Percentiles rank a stretch among this genome's conserved stretches.
phyloP scores from a whole-genome alignment of 2,113 vertebrate genomes.

The Mixornis gularis region DNA sequence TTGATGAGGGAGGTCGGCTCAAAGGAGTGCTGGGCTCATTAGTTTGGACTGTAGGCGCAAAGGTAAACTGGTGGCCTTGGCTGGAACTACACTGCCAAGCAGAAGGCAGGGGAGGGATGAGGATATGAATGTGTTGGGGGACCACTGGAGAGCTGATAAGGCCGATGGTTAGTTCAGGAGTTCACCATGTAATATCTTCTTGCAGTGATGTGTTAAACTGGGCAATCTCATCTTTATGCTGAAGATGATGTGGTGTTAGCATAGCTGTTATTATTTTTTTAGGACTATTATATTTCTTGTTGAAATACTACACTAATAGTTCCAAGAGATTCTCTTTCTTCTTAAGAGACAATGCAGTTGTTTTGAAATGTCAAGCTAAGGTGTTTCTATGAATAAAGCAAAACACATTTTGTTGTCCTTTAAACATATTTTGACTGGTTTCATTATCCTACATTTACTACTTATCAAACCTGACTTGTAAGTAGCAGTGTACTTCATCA shows the following conservation, averaged over 20 bases:
- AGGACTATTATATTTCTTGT: not conserved
- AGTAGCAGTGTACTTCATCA: slow-evolving; percentile 47
- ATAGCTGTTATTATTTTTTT: not conserved
- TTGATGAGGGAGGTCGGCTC: not conserved
- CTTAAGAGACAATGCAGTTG: not conserved
- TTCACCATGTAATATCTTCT: not conserved
- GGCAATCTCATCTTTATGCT: not conserved
- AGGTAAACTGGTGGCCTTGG: not conserved
- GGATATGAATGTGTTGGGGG: not conserved
- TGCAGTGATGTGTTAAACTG: not conserved
- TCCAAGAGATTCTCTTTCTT: not conserved
- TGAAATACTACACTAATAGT: not conserved
- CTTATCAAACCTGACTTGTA: slow-evolving; percentile 48
- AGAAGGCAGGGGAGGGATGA: not conserved
- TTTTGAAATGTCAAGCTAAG: not conserved
- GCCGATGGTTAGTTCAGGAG: not conserved
- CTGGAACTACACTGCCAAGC: not conserved
- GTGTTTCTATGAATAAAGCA: slow-evolving; percentile 3
- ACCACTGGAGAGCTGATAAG: not conserved
- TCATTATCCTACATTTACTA: slow-evolving; percentile 39
- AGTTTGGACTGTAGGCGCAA: not conserved
- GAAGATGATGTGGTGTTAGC: not conserved
- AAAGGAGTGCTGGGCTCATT: not conserved
- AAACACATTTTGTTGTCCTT: not conserved
- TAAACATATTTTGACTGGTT: slow-evolving; percentile 41